Evolutionary conservation across 1,140 invertebrate species (phyloP).

Genomic region (Ips typographus): DNA sequence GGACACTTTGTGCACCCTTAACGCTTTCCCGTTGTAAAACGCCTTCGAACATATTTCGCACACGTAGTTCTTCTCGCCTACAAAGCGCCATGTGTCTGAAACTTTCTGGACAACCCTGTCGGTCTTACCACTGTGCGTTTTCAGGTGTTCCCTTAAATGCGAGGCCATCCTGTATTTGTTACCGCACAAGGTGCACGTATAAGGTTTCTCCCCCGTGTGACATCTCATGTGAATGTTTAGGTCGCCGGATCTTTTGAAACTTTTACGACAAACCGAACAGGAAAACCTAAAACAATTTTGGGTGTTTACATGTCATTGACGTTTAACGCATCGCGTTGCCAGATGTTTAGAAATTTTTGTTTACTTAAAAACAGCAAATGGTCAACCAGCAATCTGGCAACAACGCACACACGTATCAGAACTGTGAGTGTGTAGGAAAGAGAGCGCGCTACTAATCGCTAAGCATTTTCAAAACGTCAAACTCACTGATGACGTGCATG

Average conservation of each 20-base stretch:
- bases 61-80: slow-evolving; percentile 31
- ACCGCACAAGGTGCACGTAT: slow-evolving; percentile 64
- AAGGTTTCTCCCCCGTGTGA: slow-evolving; percentile 73
- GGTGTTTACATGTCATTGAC: background rate
- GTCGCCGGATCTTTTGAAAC: slow-evolving; percentile 42
- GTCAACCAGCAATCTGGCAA: too few species aligned
- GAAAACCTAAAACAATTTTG: slow-evolving; percentile 36
- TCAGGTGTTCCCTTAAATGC: slow-evolving; percentile 82
- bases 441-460: too few species aligned
- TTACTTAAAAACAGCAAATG: background rate
- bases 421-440: too few species aligned
- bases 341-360: background rate
- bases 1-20: slow-evolving; percentile 34
- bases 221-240: slow-evolving; percentile 51
- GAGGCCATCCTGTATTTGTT: slow-evolving; percentile 66
- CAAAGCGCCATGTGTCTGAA: slow-evolving; percentile 3
- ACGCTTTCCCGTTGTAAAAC: slow-evolving; percentile 24
- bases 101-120: background rate
- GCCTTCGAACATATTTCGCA: slow-evolving; percentile 35
- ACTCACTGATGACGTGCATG: background rate
- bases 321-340: too few species aligned
- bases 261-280: slow-evolving; percentile 44
- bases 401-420: too few species aligned
- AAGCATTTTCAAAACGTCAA: background rate
- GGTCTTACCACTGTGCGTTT: slow-evolving; percentile 63